Base-by-base conservation (phyloP, 1,140 invertebrate species). In the Nymphalis io region DNA sequence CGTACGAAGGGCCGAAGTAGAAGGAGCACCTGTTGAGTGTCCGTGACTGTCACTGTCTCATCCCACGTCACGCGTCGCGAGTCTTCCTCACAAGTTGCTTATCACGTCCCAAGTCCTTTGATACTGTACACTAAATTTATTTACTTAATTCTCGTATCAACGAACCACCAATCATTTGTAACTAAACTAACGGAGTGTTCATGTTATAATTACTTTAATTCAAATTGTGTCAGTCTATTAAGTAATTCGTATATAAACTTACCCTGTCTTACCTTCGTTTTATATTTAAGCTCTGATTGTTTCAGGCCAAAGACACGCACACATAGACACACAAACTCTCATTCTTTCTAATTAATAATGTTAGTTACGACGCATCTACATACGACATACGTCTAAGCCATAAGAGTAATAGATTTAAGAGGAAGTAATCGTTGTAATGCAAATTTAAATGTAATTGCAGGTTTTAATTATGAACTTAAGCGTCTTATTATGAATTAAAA, bases 11-110 rank as follows among this genome's bases (percentile, higher is more conserved):
- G 58, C 38, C 27, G 27, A 1, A 5, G 27, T 1, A 8, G 23
- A 33, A 33, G 20, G 6, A 38, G 16, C 58, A 60, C 58, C 58
- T 60, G 58, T 60, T 60, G 58, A 60, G 33, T 16, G 16, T n/a
- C 21, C 21, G 59, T 61, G 39, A 61, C n/a, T 61, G 59, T 46
- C 20, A 40, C 33, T 3, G 40, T 40, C 59, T 42, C 39, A 27
- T 44, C 27, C 18, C 59, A 20, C 59, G 59, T 12, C 12, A 33
- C 48, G 33, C 20, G 39, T 60, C 58, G 39, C 8, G 38, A 13
- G n/a, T 11, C 40, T 13, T n/a, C 13, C 12, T 44, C 40, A 3
- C 40, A 2, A 13, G n/a, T 11, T 44, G 13, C 33, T 42, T 38
- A 20, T 40, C 38, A 60, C 33, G 18, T 60, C 33, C 40, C 58